Evolutionary conservation across 2,113 vertebrate genomes (phyloP).

Genomic region (Pteropus alecto): DNA sequence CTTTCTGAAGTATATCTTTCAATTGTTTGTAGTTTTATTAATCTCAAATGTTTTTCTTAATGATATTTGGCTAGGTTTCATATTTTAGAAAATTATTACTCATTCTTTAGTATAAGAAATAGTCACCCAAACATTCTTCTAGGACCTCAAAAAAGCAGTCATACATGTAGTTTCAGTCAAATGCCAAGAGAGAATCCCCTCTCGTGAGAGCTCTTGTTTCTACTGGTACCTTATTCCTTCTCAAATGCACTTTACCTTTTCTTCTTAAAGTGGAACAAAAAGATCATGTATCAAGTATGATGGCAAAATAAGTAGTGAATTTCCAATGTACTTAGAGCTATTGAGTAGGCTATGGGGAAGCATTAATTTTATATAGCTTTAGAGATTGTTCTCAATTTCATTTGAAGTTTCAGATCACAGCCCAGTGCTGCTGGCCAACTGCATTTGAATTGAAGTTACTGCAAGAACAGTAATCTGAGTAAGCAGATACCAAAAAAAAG

Average conservation of each 20-base stretch:
- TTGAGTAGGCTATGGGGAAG: not conserved
- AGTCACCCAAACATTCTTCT: not conserved
- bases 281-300: not conserved
- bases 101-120: not conserved
- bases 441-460: not conserved
- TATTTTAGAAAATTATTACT: not conserved
- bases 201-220: not conserved
- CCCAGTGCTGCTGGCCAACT: not conserved
- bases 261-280: not conserved
- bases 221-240: not conserved
- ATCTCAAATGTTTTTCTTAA: not conserved
- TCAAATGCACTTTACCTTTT: not conserved
- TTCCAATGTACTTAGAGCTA: not conserved
- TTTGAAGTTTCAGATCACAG: not conserved
- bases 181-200: not conserved
- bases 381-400: not conserved
- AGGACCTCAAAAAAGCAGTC: not conserved
- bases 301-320: not conserved
- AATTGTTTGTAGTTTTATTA: not conserved
- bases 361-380: not conserved
- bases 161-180: not conserved
- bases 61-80: not conserved
- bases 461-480: not conserved
- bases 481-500: not conserved
- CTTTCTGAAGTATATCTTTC: not conserved